These are phyloP conservation scores for Ornithoptera priamus DNA, from an alignment of 2,888 invertebrate species.

Conservation along the genomic window DNA sequence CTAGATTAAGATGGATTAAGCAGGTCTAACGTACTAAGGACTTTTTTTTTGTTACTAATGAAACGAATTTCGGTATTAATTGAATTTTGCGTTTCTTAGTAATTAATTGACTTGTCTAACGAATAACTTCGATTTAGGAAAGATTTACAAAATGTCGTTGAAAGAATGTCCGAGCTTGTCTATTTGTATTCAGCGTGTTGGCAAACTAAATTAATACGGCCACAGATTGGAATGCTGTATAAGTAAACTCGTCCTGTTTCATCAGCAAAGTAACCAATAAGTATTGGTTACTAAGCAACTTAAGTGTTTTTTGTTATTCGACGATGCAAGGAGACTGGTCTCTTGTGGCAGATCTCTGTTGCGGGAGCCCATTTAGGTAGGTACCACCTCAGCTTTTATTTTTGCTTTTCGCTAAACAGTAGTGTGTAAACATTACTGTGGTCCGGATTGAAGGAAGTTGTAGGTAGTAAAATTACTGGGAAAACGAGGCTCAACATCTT, in stretches of 20 bases:
- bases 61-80: background rate
- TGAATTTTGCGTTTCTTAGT: background rate
- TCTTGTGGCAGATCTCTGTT: too few species aligned
- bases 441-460: too few species aligned
- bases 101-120: background rate
- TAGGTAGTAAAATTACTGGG: too few species aligned
- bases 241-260: background rate
- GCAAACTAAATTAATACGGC: background rate
- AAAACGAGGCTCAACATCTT: too few species aligned
- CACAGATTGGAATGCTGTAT: background rate
- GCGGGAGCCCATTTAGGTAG: too few species aligned
- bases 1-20: background rate
- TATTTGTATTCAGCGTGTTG: background rate
- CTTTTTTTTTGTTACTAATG: background rate
- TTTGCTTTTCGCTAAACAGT: too few species aligned
- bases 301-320: too few species aligned
- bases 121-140: background rate
- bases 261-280: background rate
- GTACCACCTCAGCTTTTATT: too few species aligned
- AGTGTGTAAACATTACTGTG: too few species aligned
- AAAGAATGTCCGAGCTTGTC: background rate
- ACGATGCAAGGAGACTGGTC: too few species aligned
- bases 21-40: background rate
- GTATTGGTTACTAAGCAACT: too few species aligned
- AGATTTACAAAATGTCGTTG: background rate